These are phyloP conservation scores for Bellardia pandia DNA, from an alignment of 2,888 invertebrate species.

Conservation along the genomic window DNA sequence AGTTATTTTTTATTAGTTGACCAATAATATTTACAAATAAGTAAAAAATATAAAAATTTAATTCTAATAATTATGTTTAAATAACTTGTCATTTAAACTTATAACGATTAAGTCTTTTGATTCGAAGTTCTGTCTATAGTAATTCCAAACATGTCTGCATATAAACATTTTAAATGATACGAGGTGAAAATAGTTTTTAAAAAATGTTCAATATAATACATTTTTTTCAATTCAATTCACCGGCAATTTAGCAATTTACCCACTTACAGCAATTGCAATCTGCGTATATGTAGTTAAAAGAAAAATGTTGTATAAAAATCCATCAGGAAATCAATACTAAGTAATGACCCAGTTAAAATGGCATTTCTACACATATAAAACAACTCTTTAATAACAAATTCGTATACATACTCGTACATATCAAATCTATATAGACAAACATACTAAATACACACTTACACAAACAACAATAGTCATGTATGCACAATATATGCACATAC, in stretches of 20 bases:
- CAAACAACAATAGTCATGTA: not conserved
- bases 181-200: too few relatives aligned
- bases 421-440: not conserved
- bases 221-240: not conserved
- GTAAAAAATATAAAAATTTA: too few relatives aligned
- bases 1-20: too few relatives aligned
- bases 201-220: not conserved
- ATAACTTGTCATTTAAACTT: too few relatives aligned
- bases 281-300: not conserved
- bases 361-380: conserved; percentile 46
- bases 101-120: too few relatives aligned
- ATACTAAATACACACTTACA: not conserved
- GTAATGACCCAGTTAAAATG: conserved; percentile 64
- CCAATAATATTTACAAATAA: too few relatives aligned
- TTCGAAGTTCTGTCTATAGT: too few relatives aligned
- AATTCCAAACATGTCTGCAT: too few relatives aligned
- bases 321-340: conserved; percentile 52
- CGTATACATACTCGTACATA: conserved; percentile 1
- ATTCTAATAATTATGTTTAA: too few relatives aligned
- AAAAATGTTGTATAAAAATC: not conserved
- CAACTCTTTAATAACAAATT: conserved; percentile 46
- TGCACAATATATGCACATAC: not conserved
- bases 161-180: too few relatives aligned
- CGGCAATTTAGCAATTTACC: not conserved
- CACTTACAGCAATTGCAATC: not conserved